Conservation (phyloP, 2,888 invertebrate species). For the Hybos culiciformis region DNA sequence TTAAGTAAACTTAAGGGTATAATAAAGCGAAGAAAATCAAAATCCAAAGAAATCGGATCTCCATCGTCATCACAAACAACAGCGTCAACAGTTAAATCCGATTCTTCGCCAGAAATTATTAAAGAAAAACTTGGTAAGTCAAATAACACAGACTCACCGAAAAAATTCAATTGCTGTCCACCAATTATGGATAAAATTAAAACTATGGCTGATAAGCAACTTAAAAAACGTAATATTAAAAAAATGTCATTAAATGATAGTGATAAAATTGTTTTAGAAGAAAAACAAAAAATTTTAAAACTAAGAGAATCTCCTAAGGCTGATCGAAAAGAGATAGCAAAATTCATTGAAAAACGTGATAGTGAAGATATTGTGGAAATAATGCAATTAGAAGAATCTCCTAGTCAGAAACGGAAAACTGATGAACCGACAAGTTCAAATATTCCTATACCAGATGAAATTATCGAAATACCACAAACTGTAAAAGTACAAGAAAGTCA, state of each 20-base stretch:
- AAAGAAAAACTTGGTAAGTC: constrained; percentile 18
- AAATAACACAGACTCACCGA: constrained; percentile 32
- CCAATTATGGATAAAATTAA: constrained; percentile 51
- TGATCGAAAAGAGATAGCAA: constrained; percentile 37
- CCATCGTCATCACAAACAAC: not conserved
- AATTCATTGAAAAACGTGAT: constrained; percentile 35
- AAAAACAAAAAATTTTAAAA: constrained; percentile 44
- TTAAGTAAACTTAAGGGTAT: constrained; percentile 37
- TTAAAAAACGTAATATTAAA: constrained; percentile 37
- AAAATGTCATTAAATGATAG: constrained; percentile 29
- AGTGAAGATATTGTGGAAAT: constrained; percentile 35
- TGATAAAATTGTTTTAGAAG: constrained; percentile 38
- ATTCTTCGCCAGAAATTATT: constrained; percentile 5
- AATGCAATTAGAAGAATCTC: constrained; percentile 34
- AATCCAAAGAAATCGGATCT: not conserved
- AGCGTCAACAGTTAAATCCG: not conserved
- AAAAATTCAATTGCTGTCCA: constrained; percentile 42
- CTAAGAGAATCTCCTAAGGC: constrained; percentile 48
- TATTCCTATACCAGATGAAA: constrained; percentile 32
- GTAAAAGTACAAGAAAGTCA: not conserved
- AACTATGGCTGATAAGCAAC: constrained; percentile 48
- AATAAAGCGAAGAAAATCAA: constrained; percentile 35
- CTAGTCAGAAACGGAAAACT: constrained; percentile 30
- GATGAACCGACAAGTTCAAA: constrained; percentile 16
- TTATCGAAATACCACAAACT: constrained; percentile 25